A percentile compares a stretch with the other conserved stretches of the same genome.
These are phyloP conservation scores for Mesembrinibis cayennensis DNA, from an alignment of 2,113 vertebrate species.

Conservation along the genomic window DNA sequence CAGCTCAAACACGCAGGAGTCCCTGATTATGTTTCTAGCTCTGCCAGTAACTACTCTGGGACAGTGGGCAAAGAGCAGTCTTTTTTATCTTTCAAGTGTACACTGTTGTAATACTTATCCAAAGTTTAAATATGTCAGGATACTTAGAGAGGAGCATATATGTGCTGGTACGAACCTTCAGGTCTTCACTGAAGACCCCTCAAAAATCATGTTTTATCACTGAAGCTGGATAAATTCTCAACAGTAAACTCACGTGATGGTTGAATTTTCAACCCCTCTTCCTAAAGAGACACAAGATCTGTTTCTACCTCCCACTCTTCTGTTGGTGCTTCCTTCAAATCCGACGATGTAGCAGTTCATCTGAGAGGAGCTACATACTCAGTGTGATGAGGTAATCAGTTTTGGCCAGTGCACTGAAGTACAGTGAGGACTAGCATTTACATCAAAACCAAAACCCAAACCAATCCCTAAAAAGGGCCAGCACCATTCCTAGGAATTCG, in stretches of 20 bases:
- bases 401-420: background rate
- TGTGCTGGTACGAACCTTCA: background rate
- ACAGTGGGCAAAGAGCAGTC: background rate
- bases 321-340: background rate
- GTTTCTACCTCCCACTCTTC: background rate
- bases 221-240: background rate
- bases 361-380: background rate
- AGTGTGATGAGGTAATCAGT: background rate
- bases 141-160: background rate
- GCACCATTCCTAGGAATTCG: background rate
- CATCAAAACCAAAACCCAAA: background rate
- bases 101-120: background rate
- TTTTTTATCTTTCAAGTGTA: background rate
- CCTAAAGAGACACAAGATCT: background rate
- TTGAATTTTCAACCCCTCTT: background rate
- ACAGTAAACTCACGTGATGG: background rate
- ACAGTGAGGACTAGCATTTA: background rate
- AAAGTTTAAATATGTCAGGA: background rate
- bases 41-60: background rate
- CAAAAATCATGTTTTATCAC: background rate
- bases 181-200: background rate
- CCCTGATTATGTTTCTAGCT: background rate
- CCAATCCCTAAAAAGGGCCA: background rate
- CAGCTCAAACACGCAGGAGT: background rate
- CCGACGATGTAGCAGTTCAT: background rate